Percentiles rank a stretch among this genome's conserved stretches.
These are phyloP conservation scores for Sebastes dallii DNA, from an alignment of 2,797 vertebrate species.

Conservation along the genomic window DNA sequence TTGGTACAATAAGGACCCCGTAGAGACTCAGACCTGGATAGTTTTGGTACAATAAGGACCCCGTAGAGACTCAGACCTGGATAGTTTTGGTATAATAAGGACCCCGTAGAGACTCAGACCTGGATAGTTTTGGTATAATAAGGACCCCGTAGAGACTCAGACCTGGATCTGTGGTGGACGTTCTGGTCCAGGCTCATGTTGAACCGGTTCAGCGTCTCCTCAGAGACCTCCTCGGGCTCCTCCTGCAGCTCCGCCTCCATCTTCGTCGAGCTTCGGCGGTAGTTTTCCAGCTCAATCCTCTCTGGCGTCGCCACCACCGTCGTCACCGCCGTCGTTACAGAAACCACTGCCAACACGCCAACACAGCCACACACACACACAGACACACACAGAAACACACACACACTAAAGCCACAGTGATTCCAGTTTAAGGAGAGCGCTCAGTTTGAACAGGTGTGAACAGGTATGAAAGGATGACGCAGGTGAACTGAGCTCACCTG, in stretches of 20 bases:
- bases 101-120: too few relatives aligned
- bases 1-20: too few relatives aligned
- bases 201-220: constrained; percentile 84
- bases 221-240: constrained; percentile 53
- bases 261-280: constrained; percentile 75
- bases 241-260: constrained; percentile 60
- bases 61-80: too few relatives aligned
- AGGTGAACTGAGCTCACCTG: constrained; percentile 81
- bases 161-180: constrained; percentile 19
- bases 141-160: background rate
- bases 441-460: constrained; percentile 12
- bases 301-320: constrained; percentile 87
- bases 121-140: too few relatives aligned
- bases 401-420: constrained; percentile 73
- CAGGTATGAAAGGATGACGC: background rate
- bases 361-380: constrained; percentile 60
- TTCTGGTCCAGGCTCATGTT: constrained; percentile 86
- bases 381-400: constrained; percentile 70
- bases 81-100: too few relatives aligned
- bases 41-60: too few relatives aligned
- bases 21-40: too few relatives aligned
- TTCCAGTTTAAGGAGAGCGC: constrained; percentile 32
- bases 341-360: constrained; percentile 81
- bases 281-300: constrained; percentile 92
- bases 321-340: constrained; percentile 72